phyloP scores from a whole-genome alignment of 2,113 vertebrate genomes.

The Oryzias melastigma region DNA sequence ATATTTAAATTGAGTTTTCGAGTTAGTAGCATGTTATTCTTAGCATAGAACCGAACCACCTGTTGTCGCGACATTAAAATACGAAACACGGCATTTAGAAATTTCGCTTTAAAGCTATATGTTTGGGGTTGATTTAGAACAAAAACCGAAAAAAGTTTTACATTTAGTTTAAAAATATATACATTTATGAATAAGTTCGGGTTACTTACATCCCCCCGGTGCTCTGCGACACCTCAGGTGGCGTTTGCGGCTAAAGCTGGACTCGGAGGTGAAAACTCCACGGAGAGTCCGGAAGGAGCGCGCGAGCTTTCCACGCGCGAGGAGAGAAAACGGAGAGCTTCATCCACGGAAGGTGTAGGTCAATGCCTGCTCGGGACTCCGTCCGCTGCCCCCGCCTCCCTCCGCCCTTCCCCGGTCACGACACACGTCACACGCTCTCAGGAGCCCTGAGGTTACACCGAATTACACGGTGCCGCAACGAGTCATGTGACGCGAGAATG shows the following conservation, averaged over 20 bases:
- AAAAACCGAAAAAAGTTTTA: background rate
- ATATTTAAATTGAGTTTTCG: too few relatives aligned
- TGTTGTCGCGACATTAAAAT: too few relatives aligned
- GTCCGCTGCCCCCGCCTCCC: slow-evolving; percentile 14
- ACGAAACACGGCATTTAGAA: too few relatives aligned
- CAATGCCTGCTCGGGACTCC: background rate
- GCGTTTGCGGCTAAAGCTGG: too few relatives aligned
- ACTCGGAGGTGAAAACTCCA: background rate
- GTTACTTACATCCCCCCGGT: slow-evolving; percentile 31
- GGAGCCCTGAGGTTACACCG: background rate
- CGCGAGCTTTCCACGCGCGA: background rate
- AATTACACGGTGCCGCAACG: background rate
- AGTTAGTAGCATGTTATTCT: too few relatives aligned
- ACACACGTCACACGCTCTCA: slow-evolving; percentile 8
- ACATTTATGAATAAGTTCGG: background rate
- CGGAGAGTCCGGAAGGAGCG: background rate
- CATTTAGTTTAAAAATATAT: background rate
- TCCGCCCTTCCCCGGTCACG: slow-evolving; percentile 2
- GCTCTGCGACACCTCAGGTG: slow-evolving; percentile 2
- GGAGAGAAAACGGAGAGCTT: background rate
- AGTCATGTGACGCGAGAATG: too few relatives aligned
- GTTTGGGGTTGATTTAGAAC: background rate
- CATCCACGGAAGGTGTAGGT: background rate
- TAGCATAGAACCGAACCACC: too few relatives aligned
- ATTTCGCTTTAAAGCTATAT: too few relatives aligned